Evolutionary conservation across 23 tunicate species (phyloP).

Genomic region (Phallusia fumigata): DNA sequence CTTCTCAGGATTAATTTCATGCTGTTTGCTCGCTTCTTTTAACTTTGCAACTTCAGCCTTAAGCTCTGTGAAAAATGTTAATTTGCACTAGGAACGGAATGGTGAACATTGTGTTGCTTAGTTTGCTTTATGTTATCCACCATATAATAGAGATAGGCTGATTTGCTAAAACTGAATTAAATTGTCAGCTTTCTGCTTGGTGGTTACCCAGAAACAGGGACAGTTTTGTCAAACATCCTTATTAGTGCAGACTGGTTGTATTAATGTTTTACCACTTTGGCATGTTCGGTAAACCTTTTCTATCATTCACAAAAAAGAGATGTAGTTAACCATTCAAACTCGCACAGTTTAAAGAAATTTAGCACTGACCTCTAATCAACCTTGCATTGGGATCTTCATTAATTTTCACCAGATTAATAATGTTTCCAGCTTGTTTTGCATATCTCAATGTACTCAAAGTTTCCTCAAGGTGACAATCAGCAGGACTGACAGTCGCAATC

Average conservation of each 20-base stretch:
- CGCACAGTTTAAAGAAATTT: no score
- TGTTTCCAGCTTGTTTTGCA: constrained; percentile 85
- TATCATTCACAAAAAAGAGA: no score
- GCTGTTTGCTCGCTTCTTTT: constrained; percentile 60
- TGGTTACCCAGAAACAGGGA: no score
- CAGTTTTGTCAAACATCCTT: no score
- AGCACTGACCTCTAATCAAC: constrained; percentile 67
- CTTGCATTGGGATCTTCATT: constrained; percentile 90
- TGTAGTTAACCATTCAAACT: no score
- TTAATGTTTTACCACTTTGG: no score
- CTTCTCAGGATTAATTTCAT: constrained; percentile 47
- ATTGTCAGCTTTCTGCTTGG: no score
- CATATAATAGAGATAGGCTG: no score
- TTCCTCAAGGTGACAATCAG: constrained; percentile 69
- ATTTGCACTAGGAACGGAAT: no score
- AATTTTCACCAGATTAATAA: constrained; percentile 73
- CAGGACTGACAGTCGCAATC: constrained; percentile 91
- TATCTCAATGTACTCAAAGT: constrained; percentile 86
- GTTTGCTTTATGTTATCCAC: not conserved
- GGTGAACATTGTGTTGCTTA: not conserved
- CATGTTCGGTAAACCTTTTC: no score
- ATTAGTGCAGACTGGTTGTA: no score
- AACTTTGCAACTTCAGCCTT: constrained; percentile 81
- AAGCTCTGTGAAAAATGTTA: constrained; percentile 36
- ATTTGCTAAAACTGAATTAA: no score